Percentiles rank a stretch among this genome's conserved stretches.
Evolutionary conservation across 1,140 invertebrate genomes (phyloP).

Genomic region (Drosophila yakuba): DNA sequence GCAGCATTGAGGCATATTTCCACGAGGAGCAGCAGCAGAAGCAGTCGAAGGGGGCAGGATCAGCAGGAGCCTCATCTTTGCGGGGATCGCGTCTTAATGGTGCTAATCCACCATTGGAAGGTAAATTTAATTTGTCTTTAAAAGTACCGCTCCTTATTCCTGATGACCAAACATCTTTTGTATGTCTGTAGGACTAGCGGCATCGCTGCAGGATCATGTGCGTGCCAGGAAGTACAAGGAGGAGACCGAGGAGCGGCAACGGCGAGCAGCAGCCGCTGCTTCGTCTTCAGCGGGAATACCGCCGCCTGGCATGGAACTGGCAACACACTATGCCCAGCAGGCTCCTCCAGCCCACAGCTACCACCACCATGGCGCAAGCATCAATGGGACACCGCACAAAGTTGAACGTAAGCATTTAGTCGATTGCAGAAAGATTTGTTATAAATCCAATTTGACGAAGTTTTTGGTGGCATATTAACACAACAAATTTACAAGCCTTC

Average conservation of each 20-base stretch:
- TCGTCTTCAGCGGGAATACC: constrained; percentile 25
- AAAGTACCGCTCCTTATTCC: no score
- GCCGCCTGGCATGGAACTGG: constrained; percentile 34
- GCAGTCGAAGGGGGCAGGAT: constrained; percentile 40
- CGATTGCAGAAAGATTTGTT: no score
- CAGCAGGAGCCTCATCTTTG: constrained; percentile 31
- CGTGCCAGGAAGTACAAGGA: constrained; percentile 88
- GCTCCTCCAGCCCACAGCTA: constrained; percentile 66
- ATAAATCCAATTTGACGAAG: no score
- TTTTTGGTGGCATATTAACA: no score
- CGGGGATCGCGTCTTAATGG: constrained; percentile 70
- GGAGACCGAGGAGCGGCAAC: constrained; percentile 85
- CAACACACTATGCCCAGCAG: constrained; percentile 56
- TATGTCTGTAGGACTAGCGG: constrained; percentile 89
- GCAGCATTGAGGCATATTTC: constrained; percentile 90
- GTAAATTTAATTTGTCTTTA: constrained; percentile 43
- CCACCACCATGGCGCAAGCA: constrained; percentile 36
- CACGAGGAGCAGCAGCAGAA: constrained; percentile 85
- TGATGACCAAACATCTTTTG: not conserved
- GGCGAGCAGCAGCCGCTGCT: constrained; percentile 64
- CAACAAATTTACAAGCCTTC: no score
- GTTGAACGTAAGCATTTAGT: constrained; percentile 66
- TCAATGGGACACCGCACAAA: constrained; percentile 69
- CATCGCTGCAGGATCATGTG: constrained; percentile 91
- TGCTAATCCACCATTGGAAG: constrained; percentile 80